Evolutionary conservation across 1,140 invertebrate genomes (phyloP).

Genomic region (Caenorhabditis latens): DNA sequence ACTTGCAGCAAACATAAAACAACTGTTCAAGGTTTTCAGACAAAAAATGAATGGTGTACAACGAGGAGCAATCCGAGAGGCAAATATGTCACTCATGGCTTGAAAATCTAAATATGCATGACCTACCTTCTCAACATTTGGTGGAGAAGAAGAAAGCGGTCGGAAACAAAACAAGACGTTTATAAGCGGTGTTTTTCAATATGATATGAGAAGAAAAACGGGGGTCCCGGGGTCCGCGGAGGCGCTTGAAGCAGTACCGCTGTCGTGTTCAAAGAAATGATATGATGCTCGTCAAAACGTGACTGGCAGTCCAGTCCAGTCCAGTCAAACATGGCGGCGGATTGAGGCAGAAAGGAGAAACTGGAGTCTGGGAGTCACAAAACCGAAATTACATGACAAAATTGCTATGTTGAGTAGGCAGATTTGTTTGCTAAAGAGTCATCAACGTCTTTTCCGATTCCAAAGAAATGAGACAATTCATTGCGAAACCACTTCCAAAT

Average conservation of each 20-base stretch:
- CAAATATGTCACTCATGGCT: slow-evolving; percentile 51
- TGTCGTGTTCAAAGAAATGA: slow-evolving; percentile 53
- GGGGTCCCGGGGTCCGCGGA: not conserved
- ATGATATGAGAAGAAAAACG: slow-evolving; percentile 46
- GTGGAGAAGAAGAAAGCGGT: slow-evolving; percentile 15
- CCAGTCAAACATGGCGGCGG: slow-evolving; percentile 34
- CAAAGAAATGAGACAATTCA: not conserved
- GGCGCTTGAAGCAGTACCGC: slow-evolving; percentile 7
- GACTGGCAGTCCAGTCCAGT: slow-evolving; percentile 44
- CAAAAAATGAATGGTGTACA: slow-evolving; percentile 14
- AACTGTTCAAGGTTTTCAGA: not conserved
- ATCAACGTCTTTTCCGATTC: too few relatives aligned
- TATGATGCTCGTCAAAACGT: slow-evolving; percentile 54
- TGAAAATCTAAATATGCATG: slow-evolving; percentile 55
- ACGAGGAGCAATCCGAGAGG: not conserved
- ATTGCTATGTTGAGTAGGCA: slow-evolving; percentile 34
- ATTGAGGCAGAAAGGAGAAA: not conserved
- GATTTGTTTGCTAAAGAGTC: slow-evolving; percentile 48
- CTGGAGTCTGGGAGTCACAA: slow-evolving; percentile 13
- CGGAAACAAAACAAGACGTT: slow-evolving; percentile 53
- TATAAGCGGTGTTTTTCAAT: slow-evolving; percentile 49
- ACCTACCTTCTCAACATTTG: slow-evolving; percentile 47
- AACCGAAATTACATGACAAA: slow-evolving; percentile 49
- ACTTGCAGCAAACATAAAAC: not conserved
- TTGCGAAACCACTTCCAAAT: not conserved